Conservation (phyloP, 2,113 vertebrate genomes). For the Albula glossodonta region DNA sequence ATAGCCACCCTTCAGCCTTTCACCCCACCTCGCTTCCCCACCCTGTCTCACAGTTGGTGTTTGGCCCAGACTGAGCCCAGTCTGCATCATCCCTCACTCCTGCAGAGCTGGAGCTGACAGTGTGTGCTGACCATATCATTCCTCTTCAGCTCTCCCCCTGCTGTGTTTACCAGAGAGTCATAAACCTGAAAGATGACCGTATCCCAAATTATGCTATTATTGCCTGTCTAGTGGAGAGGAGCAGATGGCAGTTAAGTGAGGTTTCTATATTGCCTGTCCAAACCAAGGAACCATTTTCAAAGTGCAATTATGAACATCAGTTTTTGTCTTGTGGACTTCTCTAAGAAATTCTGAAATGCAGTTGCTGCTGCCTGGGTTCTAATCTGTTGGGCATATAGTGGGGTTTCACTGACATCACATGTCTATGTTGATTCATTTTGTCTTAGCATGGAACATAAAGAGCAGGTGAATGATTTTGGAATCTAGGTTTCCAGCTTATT, state of each 20-base stretch:
- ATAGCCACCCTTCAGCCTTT: background rate
- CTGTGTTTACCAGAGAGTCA: background rate
- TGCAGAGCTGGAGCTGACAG: background rate
- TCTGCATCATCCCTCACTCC: background rate
- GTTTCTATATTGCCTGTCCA: background rate
- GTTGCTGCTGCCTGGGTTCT: background rate
- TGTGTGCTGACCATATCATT: background rate
- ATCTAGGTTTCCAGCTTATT: background rate
- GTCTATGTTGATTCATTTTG: background rate
- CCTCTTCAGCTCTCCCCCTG: background rate
- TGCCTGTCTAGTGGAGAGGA: background rate
- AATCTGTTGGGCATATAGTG: background rate
- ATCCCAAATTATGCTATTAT: slow-evolving; percentile 11
- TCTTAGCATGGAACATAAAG: background rate
- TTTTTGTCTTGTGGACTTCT: background rate
- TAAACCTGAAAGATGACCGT: background rate
- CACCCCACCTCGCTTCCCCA: background rate
- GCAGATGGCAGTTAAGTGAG: background rate
- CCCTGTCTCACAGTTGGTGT: background rate
- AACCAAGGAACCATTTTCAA: background rate
- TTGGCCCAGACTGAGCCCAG: background rate
- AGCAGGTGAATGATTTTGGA: background rate
- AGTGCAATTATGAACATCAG: background rate
- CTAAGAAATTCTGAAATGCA: background rate
- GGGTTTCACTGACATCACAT: background rate